Base-by-base conservation (phyloP, 2,888 invertebrate species). In the Noctua fimbriata region DNA sequence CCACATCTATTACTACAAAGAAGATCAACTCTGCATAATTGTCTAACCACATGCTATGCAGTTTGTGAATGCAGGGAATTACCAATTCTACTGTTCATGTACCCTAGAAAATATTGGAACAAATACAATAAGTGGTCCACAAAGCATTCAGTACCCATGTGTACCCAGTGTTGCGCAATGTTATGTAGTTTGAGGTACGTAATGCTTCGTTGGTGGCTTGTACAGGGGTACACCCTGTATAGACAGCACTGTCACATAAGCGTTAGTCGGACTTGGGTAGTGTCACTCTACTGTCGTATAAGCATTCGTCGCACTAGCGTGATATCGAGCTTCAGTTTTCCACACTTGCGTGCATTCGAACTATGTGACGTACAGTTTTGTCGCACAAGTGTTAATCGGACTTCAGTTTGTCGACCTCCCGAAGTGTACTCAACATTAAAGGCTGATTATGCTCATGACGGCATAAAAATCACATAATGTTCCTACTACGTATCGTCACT, bases 11-110 rank as follows among this genome's bases (percentile, higher is more conserved):
- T 28, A 73, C 5, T 41, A 69, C 28, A 18, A 18, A 67, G 74
- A 84, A 86, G 32, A 28, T n/a, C 86, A 67, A 85, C 55, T 80
- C 55, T 32, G 32, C 16, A 3, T 63, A 10, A 6, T 12, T 55
- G 41, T 32, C 24, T 47, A 6, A 52, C 41, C 7, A 0, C n/a
- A 41, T 41, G 41, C 2, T 1, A 36, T n/a, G 36, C 24, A n/a
- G 16, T 47, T 32, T 18, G 6, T 47, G n/a, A 65, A n/a, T 44
- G 21, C 28, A 60, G 28, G 21, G n/a, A n/a, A 41, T 41, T 28
- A n/a, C 21, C 1, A 21, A 16, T 36, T 36, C 6, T 24, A 24
- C 24, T 14, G 66, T 66, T 66, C 65, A 24, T 65, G 5, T 60
- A 36, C 1, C 24, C 1, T 12, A 21, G 12, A 36, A 12, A 36